Base-by-base conservation (phyloP, 2,888 invertebrate species). In the Prenolepis imparis region DNA sequence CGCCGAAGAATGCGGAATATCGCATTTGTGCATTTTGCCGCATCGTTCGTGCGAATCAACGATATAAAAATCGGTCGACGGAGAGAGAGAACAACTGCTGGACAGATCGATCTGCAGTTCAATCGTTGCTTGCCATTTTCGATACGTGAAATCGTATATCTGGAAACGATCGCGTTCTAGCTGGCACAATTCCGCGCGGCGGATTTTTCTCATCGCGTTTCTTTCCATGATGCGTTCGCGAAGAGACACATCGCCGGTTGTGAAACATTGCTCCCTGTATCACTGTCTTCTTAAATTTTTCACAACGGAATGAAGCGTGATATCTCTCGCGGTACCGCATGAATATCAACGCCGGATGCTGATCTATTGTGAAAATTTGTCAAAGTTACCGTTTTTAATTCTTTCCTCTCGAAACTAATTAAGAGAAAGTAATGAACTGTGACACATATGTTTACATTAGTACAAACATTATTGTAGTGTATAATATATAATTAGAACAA, bases 241-340 rank as follows among this genome's bases (percentile, higher is more conserved):
- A 68, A 67, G 39, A 77, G 77, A 77, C 67, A 67, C 68, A 77
- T 77, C 67, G 77, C n/a, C n/a, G 8, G 8, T 52, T 9, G 52
- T 36, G 64, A 75, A 75, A 64, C 41, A 48, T 18, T 28, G 68
- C 39, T 77, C 39, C 55, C 39, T 41, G 68, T 77, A 77, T 77
- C 77, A 41, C 77, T 67, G 77, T 77, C 67, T 77, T 39, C 68
- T 77, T 77, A 77, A 77, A 77, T 77, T 77, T 77, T 12, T 55
- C 68, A 36, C 52, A 11, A 52, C 52, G 39, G 24, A n/a, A 67
- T 77, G 75, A 77, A 77, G 68, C 68, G 68, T 67, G 39, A 67
- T 77, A 55, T 67, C 21, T 55, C 39, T 28, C 39, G 57, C 9
- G 59, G 15, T 59, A 59, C n/a, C 67, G 57, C 21, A 78, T 67